Evolutionary conservation across 2,113 vertebrate species (phyloP).

Genomic region (Tauraco erythrolophus): DNA sequence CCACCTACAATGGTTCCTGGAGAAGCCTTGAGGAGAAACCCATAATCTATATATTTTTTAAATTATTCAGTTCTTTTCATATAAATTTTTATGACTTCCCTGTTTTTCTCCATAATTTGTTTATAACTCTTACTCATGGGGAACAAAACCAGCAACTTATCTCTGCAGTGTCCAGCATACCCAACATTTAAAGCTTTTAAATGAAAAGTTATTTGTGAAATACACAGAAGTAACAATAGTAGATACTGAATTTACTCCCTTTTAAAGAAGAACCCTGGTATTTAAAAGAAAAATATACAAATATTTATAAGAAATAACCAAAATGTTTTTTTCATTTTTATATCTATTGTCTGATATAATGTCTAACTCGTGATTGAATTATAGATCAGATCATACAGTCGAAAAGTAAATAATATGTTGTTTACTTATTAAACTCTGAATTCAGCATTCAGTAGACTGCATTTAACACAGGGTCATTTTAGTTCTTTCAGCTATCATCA

Average conservation of each 20-base stretch:
- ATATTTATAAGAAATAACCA: not conserved
- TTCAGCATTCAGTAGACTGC: not conserved
- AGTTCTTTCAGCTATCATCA: not conserved
- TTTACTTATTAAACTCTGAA: not conserved
- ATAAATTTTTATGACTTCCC: not conserved
- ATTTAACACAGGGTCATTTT: not conserved
- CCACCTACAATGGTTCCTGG: conserved; percentile 62
- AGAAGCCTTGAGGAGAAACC: conserved; percentile 61
- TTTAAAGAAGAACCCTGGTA: not conserved
- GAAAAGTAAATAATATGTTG: not conserved
- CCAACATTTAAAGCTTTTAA: not conserved
- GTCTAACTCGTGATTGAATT: not conserved
- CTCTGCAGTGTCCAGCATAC: not conserved
- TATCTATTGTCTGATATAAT: not conserved
- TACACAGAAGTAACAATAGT: not conserved
- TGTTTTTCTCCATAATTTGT: not conserved
- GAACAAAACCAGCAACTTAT: not conserved
- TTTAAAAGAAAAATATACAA: not conserved
- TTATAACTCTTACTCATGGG: not conserved
- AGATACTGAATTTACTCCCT: not conserved
- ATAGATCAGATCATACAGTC: not conserved
- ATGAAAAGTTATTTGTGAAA: not conserved
- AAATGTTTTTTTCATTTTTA: not conserved
- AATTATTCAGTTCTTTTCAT: conserved; percentile 34
- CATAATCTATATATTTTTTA: not conserved